These are phyloP conservation scores for Acromyrmex echinatior DNA, from an alignment of 1,140 invertebrate species.

Conservation along the genomic window DNA sequence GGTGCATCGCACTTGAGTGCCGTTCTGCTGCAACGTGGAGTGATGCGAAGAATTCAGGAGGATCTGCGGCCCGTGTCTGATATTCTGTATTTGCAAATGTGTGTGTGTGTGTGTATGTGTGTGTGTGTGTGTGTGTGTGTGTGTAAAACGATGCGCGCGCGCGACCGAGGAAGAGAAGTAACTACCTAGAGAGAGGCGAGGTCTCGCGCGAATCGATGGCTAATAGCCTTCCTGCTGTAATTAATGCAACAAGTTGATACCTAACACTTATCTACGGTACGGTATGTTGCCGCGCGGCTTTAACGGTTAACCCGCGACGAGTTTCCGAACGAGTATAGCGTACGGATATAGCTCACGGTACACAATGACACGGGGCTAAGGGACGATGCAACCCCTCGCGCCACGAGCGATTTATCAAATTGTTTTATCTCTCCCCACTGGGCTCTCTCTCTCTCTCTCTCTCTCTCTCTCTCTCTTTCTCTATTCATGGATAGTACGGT, in stretches of 20 bases:
- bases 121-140: not conserved
- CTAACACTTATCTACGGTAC: conserved; percentile 83
- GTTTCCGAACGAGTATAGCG: conserved; percentile 66
- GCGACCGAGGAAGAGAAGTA: conserved; percentile 74
- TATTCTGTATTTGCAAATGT: not conserved
- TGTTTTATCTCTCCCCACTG: conserved; percentile 61
- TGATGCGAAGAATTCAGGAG: conserved; percentile 32
- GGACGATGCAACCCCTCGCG: conserved; percentile 56
- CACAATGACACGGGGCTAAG: conserved; percentile 55
- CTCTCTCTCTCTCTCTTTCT: not conserved
- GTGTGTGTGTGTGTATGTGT: no score
- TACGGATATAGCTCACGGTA: conserved; percentile 57
- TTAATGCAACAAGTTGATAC: conserved; percentile 87
- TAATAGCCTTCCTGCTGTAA: conserved; percentile 85
- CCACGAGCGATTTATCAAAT: conserved; percentile 66
- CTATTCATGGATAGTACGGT: conserved; percentile 7
- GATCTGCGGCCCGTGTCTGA: not conserved
- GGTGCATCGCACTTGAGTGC: not conserved
- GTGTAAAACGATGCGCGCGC: conserved; percentile 19
- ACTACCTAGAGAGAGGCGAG: conserved; percentile 79
- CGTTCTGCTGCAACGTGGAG: not conserved
- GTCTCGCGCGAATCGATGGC: conserved; percentile 85
- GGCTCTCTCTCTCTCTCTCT: not conserved
- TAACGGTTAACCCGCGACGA: conserved; percentile 74
- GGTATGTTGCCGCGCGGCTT: conserved; percentile 74